Base-by-base conservation (phyloP, 2,888 invertebrate species). In the Heliconius ethilla region DNA sequence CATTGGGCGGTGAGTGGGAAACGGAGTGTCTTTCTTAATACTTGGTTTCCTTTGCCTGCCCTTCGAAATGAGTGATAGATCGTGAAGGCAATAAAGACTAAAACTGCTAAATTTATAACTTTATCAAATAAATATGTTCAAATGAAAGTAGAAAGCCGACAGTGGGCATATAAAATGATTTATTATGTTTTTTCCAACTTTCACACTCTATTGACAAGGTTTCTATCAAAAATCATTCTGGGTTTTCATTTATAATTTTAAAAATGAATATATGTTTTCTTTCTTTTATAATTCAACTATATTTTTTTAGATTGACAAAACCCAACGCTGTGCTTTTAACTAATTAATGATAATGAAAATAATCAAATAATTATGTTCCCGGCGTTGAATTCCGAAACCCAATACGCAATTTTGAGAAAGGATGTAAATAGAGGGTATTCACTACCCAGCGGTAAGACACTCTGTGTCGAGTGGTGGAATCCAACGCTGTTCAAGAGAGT, bases 111-210 rank as follows among this genome's bases (percentile, higher is more conserved):
- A 9, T 65, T 29, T 75, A 45, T 29, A 22, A 27, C 18, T 13
- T 51, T 33, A 63, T 51, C n/a, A 65, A 18, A 70, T 22, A 69
- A 55, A 45, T 29, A 55, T 66, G 27, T 51, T 51, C 22, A 51
- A 59, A 72, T 13, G 76, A 72, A 72, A 76, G 76, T 76, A 33
- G 72, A 72, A 70, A 76, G 70, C 11, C 5, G 63, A 70, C 62
- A 51, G 15, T 76, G n/a, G 70, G 25, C 51, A 63, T 76, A 65
- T 59, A 70, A 70, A 76, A 51, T 76, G 65, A 76, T 70, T 70
- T 75, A 75, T 59, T 65, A 66, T 65, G 45, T 66, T 33, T 72
- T 75, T 67, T 78, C 63, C n/a, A 37, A 63, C 79, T 77, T 79
- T 77, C 77, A 75, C 70, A 25, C 18, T 18, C 9, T 27, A 27